Percentiles rank a stretch among this genome's conserved stretches.
phyloP scores from a whole-genome alignment of 2,888 invertebrate genomes.

The Tricholauxania praeusta region DNA sequence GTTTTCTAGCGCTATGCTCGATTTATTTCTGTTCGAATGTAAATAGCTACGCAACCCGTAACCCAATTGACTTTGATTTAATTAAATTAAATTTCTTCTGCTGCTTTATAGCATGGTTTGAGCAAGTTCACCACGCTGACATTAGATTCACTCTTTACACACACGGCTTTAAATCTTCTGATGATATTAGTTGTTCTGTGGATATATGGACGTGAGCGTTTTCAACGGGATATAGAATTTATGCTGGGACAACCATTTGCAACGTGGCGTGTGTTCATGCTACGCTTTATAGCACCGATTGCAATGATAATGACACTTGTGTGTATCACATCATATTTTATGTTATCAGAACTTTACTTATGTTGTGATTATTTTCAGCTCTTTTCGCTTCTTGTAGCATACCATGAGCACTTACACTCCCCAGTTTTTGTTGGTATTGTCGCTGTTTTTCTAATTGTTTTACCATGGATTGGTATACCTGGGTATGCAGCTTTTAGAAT shows the following conservation, averaged over 20 bases:
- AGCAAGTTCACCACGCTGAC: conserved; percentile 44
- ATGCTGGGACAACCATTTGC: conserved; percentile 77
- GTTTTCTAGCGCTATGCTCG: conserved; percentile 48
- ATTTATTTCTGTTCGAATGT: conserved; percentile 56
- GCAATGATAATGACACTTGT: conserved; percentile 52
- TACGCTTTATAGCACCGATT: conserved; percentile 60
- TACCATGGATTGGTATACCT: conserved; percentile 60
- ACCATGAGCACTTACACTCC: conserved; percentile 25
- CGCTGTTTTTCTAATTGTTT: conserved; percentile 47
- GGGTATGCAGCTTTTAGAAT: conserved; percentile 56
- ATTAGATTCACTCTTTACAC: conserved; percentile 47
- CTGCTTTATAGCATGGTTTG: conserved; percentile 51
- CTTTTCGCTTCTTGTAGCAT: conserved; percentile 44
- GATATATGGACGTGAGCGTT: conserved; percentile 79
- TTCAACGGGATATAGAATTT: conserved; percentile 77
- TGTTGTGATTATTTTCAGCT: neutral
- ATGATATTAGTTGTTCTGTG: conserved; percentile 85
- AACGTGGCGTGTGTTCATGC: conserved; percentile 63
- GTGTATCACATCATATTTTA: conserved; percentile 26
- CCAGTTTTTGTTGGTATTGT: conserved; percentile 29
- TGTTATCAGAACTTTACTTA: neutral
- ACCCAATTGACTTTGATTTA: neutral
- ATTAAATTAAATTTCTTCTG: neutral
- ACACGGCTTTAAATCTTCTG: conserved; percentile 68
- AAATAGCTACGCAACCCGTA: conserved; percentile 41